Evolutionary conservation across 2,888 invertebrate genomes (phyloP), one percentile per base, ranked within the genome.

Genomic region (Euplagia quadripunctaria): DNA sequence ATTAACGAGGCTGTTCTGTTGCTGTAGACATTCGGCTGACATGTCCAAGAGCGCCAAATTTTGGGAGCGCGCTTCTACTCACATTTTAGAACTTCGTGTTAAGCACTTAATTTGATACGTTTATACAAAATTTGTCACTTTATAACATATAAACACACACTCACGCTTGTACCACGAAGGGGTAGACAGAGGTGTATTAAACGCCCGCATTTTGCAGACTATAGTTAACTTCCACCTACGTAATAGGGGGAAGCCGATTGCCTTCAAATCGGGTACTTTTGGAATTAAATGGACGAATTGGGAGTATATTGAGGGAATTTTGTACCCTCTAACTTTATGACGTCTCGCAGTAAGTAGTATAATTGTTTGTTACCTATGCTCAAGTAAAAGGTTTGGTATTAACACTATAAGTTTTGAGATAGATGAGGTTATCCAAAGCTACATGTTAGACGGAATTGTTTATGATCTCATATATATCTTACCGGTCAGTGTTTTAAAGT

Each of bases 1-100:
- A 80, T 80, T 82, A 80, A 82, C 82, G 76, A 78, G 68, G 41
- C 14, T 46, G 42, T 63, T 43, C 65, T 73, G 72, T 76, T 51
- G 63, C 46, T 74, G 76, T 68, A 61, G 72, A 68, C 64, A 41
- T 76, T 75, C 51, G 69, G 46, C 64, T 71, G 75, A 78, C 76
- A 77, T 73, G 72, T 61, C 14, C 14, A 55, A 61, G 55, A 67
- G 66, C 71, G 70, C 72, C 68, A 58, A 74, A 70, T 77, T 78
- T 75, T 58, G 73, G 75, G 51, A 41, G 11, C 55, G 46, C 31
- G 16, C 66, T 70, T 79, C 55, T 67, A 73, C 73, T 67, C 42
- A n/a, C 49, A 16, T 73, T 77, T 71, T 55, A 55, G 65, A 65
- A 71, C 42, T 66, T 71, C 55, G 20, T 46, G 16, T 20, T 71